These are phyloP conservation scores for Rhabdornis inornatus DNA, from an alignment of 2,113 vertebrate species.

Conservation along the genomic window DNA sequence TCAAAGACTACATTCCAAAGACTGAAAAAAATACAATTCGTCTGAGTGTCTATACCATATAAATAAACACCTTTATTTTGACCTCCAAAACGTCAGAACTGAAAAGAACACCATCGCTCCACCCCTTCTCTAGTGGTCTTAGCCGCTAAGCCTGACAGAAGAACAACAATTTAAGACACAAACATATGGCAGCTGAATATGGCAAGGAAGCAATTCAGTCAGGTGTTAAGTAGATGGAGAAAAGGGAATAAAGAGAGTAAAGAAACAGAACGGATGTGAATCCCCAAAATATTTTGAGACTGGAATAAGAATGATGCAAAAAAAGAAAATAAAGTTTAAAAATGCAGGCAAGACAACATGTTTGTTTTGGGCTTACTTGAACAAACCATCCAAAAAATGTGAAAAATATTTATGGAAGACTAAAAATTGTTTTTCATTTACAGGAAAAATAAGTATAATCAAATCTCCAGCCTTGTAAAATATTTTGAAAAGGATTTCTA, in stretches of 20 bases:
- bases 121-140: background rate
- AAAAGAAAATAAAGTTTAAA: background rate
- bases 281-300: background rate
- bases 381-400: background rate
- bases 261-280: background rate
- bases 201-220: background rate
- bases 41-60: background rate
- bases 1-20: background rate
- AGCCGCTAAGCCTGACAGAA: background rate
- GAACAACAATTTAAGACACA: background rate
- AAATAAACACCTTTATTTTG: background rate
- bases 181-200: background rate
- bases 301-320: background rate
- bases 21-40: background rate
- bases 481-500: background rate
- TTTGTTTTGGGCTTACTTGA: background rate
- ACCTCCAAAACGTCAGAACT: background rate
- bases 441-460: background rate
- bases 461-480: background rate
- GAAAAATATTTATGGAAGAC: background rate
- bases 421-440: background rate
- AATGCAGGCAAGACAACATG: background rate
- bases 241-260: background rate
- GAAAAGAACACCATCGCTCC: background rate
- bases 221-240: background rate